These are phyloP conservation scores for Trichoplusia ni DNA, from an alignment of 1,140 invertebrate species.

Conservation along the genomic window DNA sequence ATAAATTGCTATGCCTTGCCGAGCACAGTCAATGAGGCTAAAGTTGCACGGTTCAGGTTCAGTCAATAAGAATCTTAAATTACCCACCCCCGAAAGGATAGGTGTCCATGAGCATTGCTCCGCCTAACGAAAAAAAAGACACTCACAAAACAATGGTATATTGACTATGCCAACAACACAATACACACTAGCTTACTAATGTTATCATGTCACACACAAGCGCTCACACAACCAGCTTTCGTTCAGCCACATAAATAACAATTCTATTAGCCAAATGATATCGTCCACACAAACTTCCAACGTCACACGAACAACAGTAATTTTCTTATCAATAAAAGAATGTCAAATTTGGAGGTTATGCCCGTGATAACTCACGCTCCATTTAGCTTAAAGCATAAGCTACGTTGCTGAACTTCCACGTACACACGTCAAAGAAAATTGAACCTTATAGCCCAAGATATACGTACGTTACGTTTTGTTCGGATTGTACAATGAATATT, in stretches of 20 bases:
- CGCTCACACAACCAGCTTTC: no score
- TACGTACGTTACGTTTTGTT: background rate
- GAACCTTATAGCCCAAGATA: background rate
- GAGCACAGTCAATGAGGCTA: no score
- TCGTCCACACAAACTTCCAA: background rate
- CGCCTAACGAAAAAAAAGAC: no score
- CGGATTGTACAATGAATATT: constrained; percentile 32
- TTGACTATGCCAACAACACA: no score
- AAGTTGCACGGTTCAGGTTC: no score
- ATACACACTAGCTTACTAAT: no score
- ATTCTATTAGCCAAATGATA: background rate
- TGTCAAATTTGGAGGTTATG: constrained; percentile 25
- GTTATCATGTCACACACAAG: no score
- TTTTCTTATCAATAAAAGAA: constrained; percentile 31
- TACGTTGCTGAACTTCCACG: constrained; percentile 13
- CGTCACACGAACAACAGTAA: constrained; percentile 10
- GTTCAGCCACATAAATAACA: background rate
- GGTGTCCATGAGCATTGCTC: no score
- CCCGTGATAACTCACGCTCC: constrained; percentile 21
- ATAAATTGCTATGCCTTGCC: no score
- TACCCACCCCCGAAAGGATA: no score
- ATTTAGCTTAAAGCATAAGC: constrained; percentile 28
- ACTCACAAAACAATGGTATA: no score
- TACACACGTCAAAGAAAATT: background rate
- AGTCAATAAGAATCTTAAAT: no score